Conservation (phyloP, 1,140 invertebrate genomes). For the Drosophila elegans region DNA sequence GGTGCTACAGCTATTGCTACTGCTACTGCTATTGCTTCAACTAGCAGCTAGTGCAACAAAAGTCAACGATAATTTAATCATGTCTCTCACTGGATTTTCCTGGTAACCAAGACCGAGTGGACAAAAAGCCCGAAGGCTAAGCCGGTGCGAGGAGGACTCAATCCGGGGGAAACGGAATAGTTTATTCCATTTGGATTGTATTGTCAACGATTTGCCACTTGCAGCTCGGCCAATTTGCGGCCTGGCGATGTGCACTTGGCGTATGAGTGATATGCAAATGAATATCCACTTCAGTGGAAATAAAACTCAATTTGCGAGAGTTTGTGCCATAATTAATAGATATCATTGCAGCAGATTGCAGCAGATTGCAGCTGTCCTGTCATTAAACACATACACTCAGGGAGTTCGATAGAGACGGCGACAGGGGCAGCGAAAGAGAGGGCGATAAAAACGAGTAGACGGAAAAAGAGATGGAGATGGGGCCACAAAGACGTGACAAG, state of each 20-base stretch:
- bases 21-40: too few species aligned
- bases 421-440: background rate
- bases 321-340: slow-evolving; percentile 51
- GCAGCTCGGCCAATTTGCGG: slow-evolving; percentile 34
- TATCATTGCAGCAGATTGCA: slow-evolving; percentile 50
- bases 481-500: slow-evolving; percentile 37
- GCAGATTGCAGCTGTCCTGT: slow-evolving; percentile 42
- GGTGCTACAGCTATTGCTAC: too few species aligned
- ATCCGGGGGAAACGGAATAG: background rate
- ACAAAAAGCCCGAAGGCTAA: slow-evolving; percentile 37
- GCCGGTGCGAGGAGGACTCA: slow-evolving; percentile 26
- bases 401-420: background rate
- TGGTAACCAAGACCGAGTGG: slow-evolving; percentile 19
- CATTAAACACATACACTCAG: slow-evolving; percentile 26
- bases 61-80: slow-evolving; percentile 57
- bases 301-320: slow-evolving; percentile 50
- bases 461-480: background rate
- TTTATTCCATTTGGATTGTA: slow-evolving; percentile 35
- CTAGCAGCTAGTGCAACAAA: slow-evolving; percentile 23
- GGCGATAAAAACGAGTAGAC: background rate
- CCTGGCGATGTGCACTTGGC: slow-evolving; percentile 28
- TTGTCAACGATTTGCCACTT: slow-evolving; percentile 46
- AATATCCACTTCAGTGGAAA: slow-evolving; percentile 36
- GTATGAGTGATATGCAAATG: slow-evolving; percentile 55
- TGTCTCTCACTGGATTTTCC: slow-evolving; percentile 24